phyloP scores from a whole-genome alignment of 2,797 vertebrate genomes.

The Danio kyathit region DNA sequence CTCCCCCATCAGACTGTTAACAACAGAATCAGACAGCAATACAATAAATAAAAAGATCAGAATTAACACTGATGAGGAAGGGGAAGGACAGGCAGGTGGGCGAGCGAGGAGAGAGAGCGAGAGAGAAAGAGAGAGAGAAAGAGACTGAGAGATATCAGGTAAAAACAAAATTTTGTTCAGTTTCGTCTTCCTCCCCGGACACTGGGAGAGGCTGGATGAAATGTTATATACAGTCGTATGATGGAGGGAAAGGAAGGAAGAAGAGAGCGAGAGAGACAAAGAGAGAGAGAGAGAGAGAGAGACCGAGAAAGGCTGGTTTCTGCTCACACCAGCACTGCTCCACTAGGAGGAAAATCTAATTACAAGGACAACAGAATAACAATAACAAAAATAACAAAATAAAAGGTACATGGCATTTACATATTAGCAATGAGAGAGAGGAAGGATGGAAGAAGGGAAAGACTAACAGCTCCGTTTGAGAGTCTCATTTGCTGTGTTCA shows the following conservation, averaged over 20 bases:
- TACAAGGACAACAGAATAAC: constrained; percentile 82
- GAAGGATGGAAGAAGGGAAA: constrained; percentile 42
- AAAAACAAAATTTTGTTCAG: constrained; percentile 57
- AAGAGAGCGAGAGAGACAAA: constrained; percentile 76
- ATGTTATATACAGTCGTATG: constrained; percentile 62
- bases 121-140: constrained; percentile 46
- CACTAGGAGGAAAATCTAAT: constrained; percentile 74
- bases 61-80: constrained; percentile 64
- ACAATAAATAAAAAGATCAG: constrained; percentile 66
- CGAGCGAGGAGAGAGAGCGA: constrained; percentile 64
- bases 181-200: constrained; percentile 23
- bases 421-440: constrained; percentile 78
- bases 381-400: constrained; percentile 80
- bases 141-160: neutral
- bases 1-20: constrained; percentile 53
- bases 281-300: constrained; percentile 76
- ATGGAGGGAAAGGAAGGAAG: constrained; percentile 23
- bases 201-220: constrained; percentile 44
- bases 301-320: constrained; percentile 76
- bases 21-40: constrained; percentile 66
- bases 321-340: constrained; percentile 72
- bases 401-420: constrained; percentile 88
- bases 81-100: constrained; percentile 63
- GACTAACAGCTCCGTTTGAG: constrained; percentile 58
- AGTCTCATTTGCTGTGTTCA: constrained; percentile 29